Evolutionary conservation across 2,888 invertebrate genomes (phyloP).

Genomic region (Cataglyphis rosenhaueri): DNA sequence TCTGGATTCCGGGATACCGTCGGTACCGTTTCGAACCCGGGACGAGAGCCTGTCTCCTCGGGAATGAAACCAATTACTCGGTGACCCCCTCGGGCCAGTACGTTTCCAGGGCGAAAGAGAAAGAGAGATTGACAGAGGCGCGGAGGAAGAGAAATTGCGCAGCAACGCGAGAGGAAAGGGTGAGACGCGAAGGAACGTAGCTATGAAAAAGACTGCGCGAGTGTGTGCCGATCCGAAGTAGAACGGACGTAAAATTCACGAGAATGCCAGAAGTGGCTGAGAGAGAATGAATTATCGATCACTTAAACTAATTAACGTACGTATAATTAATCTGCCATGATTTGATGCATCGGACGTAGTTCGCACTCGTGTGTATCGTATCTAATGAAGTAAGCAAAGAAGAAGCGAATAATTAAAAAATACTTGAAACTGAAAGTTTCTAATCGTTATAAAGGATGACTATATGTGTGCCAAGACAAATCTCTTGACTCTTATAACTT

Average conservation of each 20-base stretch:
- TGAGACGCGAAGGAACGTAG: constrained; percentile 41
- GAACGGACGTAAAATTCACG: constrained; percentile 12
- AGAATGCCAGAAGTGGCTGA: neutral
- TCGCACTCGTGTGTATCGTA: neutral
- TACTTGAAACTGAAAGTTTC: neutral
- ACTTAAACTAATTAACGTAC: neutral
- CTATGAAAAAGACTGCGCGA: constrained; percentile 23
- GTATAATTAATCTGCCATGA: neutral
- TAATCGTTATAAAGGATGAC: constrained; percentile 34
- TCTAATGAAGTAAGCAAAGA: neutral
- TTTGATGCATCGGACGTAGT: neutral
- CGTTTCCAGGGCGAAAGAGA: constrained; percentile 64
- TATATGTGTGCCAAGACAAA: constrained; percentile 26
- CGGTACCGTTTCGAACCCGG: constrained; percentile 73
- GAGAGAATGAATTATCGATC: neutral
- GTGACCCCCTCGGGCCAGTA: constrained; percentile 82
- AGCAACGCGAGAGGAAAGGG: constrained; percentile 46
- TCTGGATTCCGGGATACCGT: constrained; percentile 65
- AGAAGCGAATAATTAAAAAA: constrained; percentile 6
- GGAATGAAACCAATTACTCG: constrained; percentile 85
- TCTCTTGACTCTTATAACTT: constrained; percentile 38
- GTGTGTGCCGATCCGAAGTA: constrained; percentile 9
- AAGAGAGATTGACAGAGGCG: constrained; percentile 62
- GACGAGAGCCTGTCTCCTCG: constrained; percentile 81
- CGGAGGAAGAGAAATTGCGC: constrained; percentile 52